A percentile compares a stretch with the other conserved stretches of the same genome.
phyloP scores from a whole-genome alignment of 2,888 invertebrate species.

The Dicranocentrus wangi region DNA sequence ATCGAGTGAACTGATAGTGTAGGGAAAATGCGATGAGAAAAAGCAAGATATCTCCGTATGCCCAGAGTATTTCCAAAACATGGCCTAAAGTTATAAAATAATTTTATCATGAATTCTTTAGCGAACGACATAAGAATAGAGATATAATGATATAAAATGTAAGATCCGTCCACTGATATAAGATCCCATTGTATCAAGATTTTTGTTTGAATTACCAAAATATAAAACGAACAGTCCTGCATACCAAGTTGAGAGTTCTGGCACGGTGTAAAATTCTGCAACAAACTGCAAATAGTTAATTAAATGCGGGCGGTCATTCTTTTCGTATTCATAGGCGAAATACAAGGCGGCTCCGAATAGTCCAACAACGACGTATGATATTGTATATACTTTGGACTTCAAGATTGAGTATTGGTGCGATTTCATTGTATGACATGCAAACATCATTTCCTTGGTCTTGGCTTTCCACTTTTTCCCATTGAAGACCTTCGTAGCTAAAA shows the following conservation, averaged over 20 bases:
- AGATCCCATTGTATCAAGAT: no score
- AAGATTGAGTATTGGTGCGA: not conserved
- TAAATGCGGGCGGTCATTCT: not conserved
- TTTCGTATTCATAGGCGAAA: slow-evolving; percentile 21
- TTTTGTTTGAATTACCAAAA: no score
- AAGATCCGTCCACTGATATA: no score
- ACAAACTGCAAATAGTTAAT: not conserved
- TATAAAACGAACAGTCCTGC: not conserved
- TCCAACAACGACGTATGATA: not conserved
- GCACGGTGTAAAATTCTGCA: not conserved
- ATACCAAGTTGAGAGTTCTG: not conserved
- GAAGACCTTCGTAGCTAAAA: not conserved
- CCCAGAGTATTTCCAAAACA: slow-evolving; percentile 6
- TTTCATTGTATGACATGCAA: not conserved
- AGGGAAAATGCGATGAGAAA: not conserved
- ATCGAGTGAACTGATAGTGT: slow-evolving; percentile 4
- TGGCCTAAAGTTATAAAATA: not conserved
- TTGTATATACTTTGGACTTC: not conserved
- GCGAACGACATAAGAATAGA: no score
- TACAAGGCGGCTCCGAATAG: not conserved
- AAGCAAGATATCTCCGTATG: not conserved
- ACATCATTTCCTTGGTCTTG: not conserved
- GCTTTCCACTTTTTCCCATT: slow-evolving; percentile 5
- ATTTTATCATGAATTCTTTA: no score
- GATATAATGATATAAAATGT: no score